Evolutionary conservation across 2,113 vertebrate genomes (phyloP).

Genomic region (Gobiocypris rarus): DNA sequence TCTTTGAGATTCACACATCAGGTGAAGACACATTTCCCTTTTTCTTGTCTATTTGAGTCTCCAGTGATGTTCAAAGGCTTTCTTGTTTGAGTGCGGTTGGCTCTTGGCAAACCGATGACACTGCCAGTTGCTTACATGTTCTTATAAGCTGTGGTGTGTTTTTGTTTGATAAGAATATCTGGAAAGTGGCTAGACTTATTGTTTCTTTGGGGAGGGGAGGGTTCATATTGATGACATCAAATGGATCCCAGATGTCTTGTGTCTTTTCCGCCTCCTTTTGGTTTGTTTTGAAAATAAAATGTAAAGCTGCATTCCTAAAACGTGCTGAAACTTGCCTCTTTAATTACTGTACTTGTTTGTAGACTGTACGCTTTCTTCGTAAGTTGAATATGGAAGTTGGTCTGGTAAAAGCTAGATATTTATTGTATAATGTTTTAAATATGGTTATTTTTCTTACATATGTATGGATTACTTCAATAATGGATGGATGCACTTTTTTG

Average conservation of each 20-base stretch:
- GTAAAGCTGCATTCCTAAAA: not conserved
- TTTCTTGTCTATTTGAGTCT: slow-evolving; percentile 56
- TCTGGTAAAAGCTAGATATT: too few relatives aligned
- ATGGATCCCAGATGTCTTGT: slow-evolving; percentile 53
- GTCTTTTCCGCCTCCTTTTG: not conserved
- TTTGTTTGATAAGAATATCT: slow-evolving; percentile 66
- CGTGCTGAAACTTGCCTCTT: not conserved
- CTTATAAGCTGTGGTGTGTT: slow-evolving; percentile 56
- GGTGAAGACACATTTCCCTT: slow-evolving; percentile 22
- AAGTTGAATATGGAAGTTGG: too few relatives aligned
- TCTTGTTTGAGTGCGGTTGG: slow-evolving; percentile 59
- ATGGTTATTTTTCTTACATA: too few relatives aligned
- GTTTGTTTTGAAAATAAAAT: not conserved
- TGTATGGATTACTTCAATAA: too few relatives aligned
- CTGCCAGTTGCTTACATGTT: slow-evolving; percentile 40
- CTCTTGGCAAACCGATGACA: slow-evolving; percentile 50
- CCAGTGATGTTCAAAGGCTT: slow-evolving; percentile 59
- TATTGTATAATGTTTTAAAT: too few relatives aligned
- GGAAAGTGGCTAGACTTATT: slow-evolving; percentile 19
- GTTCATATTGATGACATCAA: slow-evolving; percentile 57
- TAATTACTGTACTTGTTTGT: not conserved
- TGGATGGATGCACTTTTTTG: too few relatives aligned
- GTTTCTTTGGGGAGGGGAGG: slow-evolving; percentile 28
- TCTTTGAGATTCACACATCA: slow-evolving; percentile 25
- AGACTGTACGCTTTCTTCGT: too few relatives aligned